Evolutionary conservation across 2,888 invertebrate species (phyloP).

Genomic region (Trichopria drosophilae): DNA sequence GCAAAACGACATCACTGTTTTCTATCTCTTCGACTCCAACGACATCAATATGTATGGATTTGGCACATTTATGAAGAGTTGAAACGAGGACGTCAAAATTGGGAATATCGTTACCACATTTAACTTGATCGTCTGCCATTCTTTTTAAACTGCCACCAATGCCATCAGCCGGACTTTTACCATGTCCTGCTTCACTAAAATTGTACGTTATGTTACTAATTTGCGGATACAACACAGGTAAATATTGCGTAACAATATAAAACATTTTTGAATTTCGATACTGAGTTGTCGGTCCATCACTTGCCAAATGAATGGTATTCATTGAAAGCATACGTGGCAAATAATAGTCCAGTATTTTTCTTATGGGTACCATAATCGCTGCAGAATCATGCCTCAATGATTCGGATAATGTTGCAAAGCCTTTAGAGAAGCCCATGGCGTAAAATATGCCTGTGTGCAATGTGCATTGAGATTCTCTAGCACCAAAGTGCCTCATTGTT

Average conservation of each 20-base stretch:
- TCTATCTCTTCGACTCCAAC: conserved; percentile 15
- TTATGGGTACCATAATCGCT: conserved; percentile 25
- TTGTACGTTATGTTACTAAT: conserved; percentile 25
- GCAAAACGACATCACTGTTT: conserved; percentile 19
- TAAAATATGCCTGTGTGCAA: conserved; percentile 28
- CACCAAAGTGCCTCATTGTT: conserved; percentile 31
- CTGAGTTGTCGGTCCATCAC: conserved; percentile 31
- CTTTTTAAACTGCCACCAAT: conserved; percentile 24
- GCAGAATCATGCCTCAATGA: conserved; percentile 28
- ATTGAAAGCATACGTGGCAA: conserved; percentile 12
- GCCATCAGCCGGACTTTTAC: conserved; percentile 29
- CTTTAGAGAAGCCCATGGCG: conserved; percentile 15
- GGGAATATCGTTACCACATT: conserved; percentile 24
- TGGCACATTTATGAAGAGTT: conserved; percentile 17
- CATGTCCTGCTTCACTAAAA: conserved; percentile 27
- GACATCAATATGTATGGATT: conserved; percentile 21
- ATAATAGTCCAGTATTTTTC: conserved; percentile 22
- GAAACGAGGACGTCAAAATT: conserved; percentile 23
- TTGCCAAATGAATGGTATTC: conserved; percentile 22
- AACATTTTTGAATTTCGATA: conserved; percentile 28
- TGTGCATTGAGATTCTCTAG: conserved; percentile 22
- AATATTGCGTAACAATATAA: conserved; percentile 24
- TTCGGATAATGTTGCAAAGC: conserved; percentile 29
- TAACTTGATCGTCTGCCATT: conserved; percentile 27
- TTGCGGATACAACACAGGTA: conserved; percentile 22